Base-by-base conservation (phyloP, 2,888 invertebrate species). In the Hofmannophila pseudospretella region DNA sequence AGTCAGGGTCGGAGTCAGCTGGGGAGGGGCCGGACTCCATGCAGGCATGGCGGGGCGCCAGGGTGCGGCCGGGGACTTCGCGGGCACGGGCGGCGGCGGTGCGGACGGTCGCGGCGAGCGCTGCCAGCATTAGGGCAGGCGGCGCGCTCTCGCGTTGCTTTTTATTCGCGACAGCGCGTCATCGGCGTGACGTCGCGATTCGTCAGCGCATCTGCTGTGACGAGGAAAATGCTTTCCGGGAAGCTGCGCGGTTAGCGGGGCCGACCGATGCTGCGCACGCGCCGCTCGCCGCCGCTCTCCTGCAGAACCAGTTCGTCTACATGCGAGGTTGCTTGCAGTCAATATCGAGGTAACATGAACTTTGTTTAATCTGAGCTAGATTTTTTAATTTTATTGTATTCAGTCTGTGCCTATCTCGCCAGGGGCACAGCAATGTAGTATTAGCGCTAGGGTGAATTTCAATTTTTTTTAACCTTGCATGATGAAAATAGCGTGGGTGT, bases 201-300 rank as follows among this genome's bases (percentile, higher is more conserved):
- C 35, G 35, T 29, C 35, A 49, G 57, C 47, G 44, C 42, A 45
- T 44, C 46, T 16, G 47, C 49, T 45, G 61, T 59, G 62, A 68
- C 68, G 70, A 84, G 84, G 85, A 85, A 84, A 85, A 85, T 78
- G 85, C 65, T 71, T 84, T 84, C 85, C 66, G 64, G 61, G 85
- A 85, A 85, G 39, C 41, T 36, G 19, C 42, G 38, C 22, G 4
- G 19, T 5, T 19, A 4, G 19, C 19, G 5, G 19, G 5, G 3
- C 19, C 19, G 5, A 5, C 5, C 19, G 4, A 3, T 19, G 4
- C 19, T 3, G 19, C 19, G 5, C 5, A 2, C 22, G n/a, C n/a
- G n/a, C n/a, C 23, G 23, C 22, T 5, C 19, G 19, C 19, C 19
- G 19, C 19, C 19, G 19, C 19, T 5, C 19, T 3, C 19, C 19